phyloP scores from a whole-genome alignment of 1,140 invertebrate genomes.

The Trichogramma pretiosum region DNA sequence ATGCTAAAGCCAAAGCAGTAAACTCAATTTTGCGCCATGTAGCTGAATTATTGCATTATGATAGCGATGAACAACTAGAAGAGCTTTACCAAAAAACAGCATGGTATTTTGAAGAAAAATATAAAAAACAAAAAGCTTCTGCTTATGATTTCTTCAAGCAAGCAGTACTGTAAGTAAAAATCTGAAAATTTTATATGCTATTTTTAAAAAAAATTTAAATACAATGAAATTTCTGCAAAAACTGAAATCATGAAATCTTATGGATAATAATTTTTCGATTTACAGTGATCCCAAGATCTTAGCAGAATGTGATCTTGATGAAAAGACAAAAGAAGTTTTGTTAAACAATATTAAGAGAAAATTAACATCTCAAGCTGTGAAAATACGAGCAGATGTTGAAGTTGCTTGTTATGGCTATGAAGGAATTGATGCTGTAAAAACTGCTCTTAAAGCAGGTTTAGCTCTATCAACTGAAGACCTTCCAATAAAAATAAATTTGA shows the following conservation, averaged over 20 bases:
- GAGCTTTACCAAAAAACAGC: conserved; percentile 96
- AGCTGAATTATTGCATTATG: conserved; percentile 87
- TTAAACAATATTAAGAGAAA: conserved; percentile 92
- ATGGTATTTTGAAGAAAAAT: conserved; percentile 97
- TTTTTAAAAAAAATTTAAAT: neutral
- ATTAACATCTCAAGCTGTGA: conserved; percentile 94
- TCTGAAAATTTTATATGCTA: neutral
- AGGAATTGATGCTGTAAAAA: conserved; percentile 97
- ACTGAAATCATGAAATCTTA: no score
- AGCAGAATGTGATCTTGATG: conserved; percentile 92
- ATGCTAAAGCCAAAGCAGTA: conserved; percentile 96
- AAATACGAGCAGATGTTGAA: conserved; percentile 96
- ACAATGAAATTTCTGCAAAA: neutral
- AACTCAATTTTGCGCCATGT: conserved; percentile 97
- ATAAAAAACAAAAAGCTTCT: conserved; percentile 80
- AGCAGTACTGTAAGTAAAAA: conserved; percentile 77
- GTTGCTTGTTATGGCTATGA: conserved; percentile 98
- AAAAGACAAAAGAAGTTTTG: conserved; percentile 85
- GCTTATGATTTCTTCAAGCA: conserved; percentile 99
- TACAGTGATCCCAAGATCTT: conserved; percentile 84
- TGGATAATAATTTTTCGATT: no score
- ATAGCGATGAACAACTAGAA: conserved; percentile 85
- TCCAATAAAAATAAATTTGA: conserved; percentile 97
- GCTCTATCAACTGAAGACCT: conserved; percentile 84
- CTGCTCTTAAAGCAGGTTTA: conserved; percentile 85